Percentiles rank a stretch among this genome's conserved stretches.
phyloP scores from a whole-genome alignment of 2,113 vertebrate species.

The Barnardius zonarius region DNA sequence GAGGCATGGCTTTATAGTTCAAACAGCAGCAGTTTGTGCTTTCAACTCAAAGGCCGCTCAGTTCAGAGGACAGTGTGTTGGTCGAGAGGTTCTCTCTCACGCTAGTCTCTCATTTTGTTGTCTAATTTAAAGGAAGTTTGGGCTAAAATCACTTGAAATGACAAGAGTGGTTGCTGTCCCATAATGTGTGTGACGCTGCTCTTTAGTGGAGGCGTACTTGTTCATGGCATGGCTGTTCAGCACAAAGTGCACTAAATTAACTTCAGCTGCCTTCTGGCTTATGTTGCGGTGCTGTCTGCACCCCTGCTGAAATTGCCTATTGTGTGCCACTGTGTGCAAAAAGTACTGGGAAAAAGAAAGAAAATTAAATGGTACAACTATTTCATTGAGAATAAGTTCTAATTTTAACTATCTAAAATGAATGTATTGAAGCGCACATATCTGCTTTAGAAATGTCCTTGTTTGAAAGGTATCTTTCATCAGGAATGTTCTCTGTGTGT shows the following conservation, averaged over 20 bases:
- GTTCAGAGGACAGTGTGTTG: not conserved
- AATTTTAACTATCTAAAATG: not conserved
- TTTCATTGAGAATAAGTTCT: not conserved
- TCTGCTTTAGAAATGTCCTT: not conserved
- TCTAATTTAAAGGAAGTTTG: not conserved
- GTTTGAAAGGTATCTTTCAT: not conserved
- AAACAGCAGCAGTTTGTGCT: constrained; percentile 30
- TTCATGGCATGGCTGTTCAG: not conserved
- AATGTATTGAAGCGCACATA: not conserved
- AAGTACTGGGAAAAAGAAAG: not conserved
- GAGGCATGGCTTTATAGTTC: not conserved
- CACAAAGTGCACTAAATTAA: not conserved
- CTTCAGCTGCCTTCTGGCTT: not conserved
- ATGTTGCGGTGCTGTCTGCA: not conserved
- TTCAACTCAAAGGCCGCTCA: not conserved
- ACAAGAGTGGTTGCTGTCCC: not conserved
- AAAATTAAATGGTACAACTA: not conserved
- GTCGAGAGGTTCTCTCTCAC: not conserved
- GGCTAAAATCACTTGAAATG: not conserved
- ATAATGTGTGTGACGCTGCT: not conserved
- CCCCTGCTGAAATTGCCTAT: not conserved
- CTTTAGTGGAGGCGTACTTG: rapidly evolving
- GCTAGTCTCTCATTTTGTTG: not conserved
- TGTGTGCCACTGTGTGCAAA: not conserved
- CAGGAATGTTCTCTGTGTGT: not conserved